Evolutionary conservation across 2,888 invertebrate genomes (phyloP).

Genomic region (Hypselothyrea guttata): DNA sequence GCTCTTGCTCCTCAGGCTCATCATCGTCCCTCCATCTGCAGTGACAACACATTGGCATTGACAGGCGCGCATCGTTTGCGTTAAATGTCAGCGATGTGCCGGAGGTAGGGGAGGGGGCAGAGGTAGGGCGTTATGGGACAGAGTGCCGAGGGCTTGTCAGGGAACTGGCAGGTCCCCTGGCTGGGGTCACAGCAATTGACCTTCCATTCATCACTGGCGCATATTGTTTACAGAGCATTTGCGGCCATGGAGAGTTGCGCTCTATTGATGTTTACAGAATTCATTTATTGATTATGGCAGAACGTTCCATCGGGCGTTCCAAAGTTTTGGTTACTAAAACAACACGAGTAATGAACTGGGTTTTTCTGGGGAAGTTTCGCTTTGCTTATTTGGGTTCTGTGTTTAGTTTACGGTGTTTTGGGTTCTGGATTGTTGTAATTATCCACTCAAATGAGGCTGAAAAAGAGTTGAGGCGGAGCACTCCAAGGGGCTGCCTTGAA

Average conservation of each 20-base stretch:
- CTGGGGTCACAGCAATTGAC: conserved; percentile 71
- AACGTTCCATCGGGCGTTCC: too few relatives aligned
- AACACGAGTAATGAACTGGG: conserved; percentile 35
- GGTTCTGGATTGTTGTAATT: conserved; percentile 46
- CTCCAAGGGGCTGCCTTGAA: conserved; percentile 7
- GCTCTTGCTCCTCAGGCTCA: conserved; percentile 4
- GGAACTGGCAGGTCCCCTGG: conserved; percentile 16
- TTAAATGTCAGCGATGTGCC: conserved; percentile 60
- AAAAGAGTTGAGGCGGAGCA: conserved; percentile 40
- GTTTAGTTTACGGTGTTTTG: not conserved
- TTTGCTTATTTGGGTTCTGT: conserved; percentile 3
- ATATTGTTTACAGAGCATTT: conserved; percentile 64
- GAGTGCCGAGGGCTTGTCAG: not conserved
- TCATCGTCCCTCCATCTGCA: conserved; percentile 34
- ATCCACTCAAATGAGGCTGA: conserved; percentile 66
- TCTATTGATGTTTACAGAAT: conserved; percentile 69
- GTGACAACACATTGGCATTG: conserved; percentile 67
- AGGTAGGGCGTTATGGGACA: not conserved
- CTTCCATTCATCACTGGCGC: conserved; percentile 66
- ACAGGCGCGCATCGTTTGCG: conserved; percentile 65
- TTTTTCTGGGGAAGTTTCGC: conserved; percentile 10
- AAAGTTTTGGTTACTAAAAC: conserved; percentile 63
- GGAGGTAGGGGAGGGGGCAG: not conserved
- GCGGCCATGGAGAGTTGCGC: not conserved
- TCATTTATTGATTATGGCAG: conserved; percentile 66